Evolutionary conservation across 2,888 invertebrate species (phyloP), one percentile per base, ranked within the genome.

Genomic region (Galeopsomyia nigrocyanea): DNA sequence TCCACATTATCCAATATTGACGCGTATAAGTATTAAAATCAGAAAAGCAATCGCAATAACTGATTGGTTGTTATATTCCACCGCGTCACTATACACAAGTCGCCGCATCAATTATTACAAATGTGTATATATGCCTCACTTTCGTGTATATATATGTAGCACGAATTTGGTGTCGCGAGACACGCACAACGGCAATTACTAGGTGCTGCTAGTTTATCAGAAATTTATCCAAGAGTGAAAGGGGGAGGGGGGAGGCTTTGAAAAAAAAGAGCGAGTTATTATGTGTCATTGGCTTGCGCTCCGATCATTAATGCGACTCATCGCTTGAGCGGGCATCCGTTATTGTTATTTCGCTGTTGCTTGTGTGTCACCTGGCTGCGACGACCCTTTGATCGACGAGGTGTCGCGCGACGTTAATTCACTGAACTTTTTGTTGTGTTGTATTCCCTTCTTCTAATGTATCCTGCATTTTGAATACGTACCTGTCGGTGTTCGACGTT

Each of bases 161-260:
- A 53, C 50, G 58, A 57, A 21, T 68, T 65, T 39, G 64, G 21
- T 16, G 14, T n/a, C n/a, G 16, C 10, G 17, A 77, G 78, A 81
- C 86, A 86, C 85, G 86, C 86, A 86, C 85, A 86, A 84, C 79
- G 81, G 84, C 86, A 85, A 86, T 86, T 85, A 86, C 83, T 58
- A 82, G 58, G 65, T 62, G 82, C 81, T 78, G 77, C 80, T 81
- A 83, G 83, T 85, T 84, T 83, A 84, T 85, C 83, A 79, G 82
- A 79, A 82, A 82, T 82, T 82, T 78, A 82, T 81, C 81, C 79
- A n/a, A n/a, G n/a, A n/a, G 75, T 70, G 73, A 57, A 17, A 74
- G 76, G 71, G 77, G 76, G 77, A 77, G 39, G 47, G 60, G 39
- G 46, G 50, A 26, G 60, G 6, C 49, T 58, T 7, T 31, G 19